These are phyloP conservation scores for Agrochola lychnidis DNA, from an alignment of 2,888 invertebrate genomes.

Conservation along the genomic window DNA sequence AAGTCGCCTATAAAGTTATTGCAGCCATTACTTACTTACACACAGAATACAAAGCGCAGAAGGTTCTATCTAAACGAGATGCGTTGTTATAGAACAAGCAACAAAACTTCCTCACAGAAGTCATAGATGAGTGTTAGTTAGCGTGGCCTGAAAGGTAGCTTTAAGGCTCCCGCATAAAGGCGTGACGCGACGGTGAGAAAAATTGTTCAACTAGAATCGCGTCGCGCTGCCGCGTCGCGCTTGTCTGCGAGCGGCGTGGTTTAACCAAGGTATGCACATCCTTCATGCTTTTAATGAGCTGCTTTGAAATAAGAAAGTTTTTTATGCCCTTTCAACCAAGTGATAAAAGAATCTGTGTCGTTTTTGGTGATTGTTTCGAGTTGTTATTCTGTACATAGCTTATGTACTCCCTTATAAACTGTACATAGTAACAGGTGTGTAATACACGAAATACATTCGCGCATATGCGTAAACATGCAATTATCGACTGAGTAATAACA, in stretches of 20 bases:
- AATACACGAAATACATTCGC: constrained; percentile 54
- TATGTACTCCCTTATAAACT: background rate
- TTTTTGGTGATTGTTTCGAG: background rate
- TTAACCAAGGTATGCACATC: too few relatives aligned
- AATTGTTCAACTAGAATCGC: too few relatives aligned
- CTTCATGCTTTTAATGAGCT: background rate
- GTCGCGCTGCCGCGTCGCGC: too few relatives aligned
- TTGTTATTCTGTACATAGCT: constrained; percentile 16
- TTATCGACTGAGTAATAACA: constrained; percentile 65
- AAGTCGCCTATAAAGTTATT: constrained; percentile 21
- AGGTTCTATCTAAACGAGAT: background rate
- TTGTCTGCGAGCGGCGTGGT: too few relatives aligned
- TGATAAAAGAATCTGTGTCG: background rate
- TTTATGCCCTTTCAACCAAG: background rate
- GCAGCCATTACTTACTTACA: background rate
- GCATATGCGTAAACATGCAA: constrained; percentile 63
- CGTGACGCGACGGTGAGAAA: too few relatives aligned
- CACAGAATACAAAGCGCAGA: background rate
- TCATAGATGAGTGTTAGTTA: background rate
- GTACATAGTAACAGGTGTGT: constrained; percentile 48
- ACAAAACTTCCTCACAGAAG: background rate
- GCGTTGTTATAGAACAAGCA: background rate
- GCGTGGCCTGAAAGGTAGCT: background rate
- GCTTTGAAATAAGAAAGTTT: background rate
- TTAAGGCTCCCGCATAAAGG: too few relatives aligned